Base-by-base conservation (phyloP, 1,140 invertebrate species). In the Drosophila bocki region DNA sequence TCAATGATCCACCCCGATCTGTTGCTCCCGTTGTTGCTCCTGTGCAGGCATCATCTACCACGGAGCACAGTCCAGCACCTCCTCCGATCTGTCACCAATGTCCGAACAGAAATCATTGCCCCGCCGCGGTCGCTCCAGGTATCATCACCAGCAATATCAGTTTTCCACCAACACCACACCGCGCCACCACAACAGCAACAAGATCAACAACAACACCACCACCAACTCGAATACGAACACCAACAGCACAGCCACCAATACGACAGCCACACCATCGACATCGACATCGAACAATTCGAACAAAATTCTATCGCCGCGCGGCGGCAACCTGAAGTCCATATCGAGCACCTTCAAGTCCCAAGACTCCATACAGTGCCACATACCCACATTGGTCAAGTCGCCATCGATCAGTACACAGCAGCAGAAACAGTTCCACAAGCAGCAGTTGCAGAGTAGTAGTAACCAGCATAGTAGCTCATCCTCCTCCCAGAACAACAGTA, bases 41-140 rank as follows among this genome's bases (percentile, higher is more conserved):
- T 65, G 60, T 54, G 93, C 94, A 95, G 96, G 95, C 93, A 96
- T 95, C 91, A 95, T 96, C 87, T 96, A 96, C 91, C 96, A 96
- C 92, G 95, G 95, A 91, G 95, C 95, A 92, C 95, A 95, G 83
- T 96, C 96, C 80, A 96, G 95, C 93, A 96, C 96, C 68, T 96
- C 96, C 42, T 96, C 96, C 80, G 96, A 96, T 93, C 95, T 96
- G 90, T 96, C 95, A 78, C 96, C 95, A 78, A 96, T 96, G 95
- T 96, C 95, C 76, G 96, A 96, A 92, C 95, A 96, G 93, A 96
- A 96, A 92, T 96, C 96, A 71, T 93, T 96, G 76, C 95, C 95
- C 80, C 94, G 95, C 84, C 94, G 95, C 92, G 95, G 95, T 92
- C 93, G 95, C 91, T 95, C 95, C 92, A 96, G 95, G 95, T 96